Evolutionary conservation across 2,113 vertebrate genomes (phyloP).

Genomic region (Halcyon senegalensis): DNA sequence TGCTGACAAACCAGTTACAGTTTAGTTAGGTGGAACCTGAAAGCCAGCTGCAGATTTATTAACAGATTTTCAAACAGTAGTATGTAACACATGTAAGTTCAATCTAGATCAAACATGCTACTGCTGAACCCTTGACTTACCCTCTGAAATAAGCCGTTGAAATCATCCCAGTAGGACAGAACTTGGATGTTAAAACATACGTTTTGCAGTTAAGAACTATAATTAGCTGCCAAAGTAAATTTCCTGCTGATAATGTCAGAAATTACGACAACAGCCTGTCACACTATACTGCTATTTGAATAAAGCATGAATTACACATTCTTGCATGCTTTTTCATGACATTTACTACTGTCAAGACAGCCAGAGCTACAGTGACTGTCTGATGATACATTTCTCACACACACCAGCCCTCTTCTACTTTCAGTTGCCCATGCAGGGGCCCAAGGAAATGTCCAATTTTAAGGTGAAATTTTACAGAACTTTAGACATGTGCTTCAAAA

Average conservation of each 20-base stretch:
- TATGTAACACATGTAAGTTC: neutral
- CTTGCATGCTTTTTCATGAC: neutral
- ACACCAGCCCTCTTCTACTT: neutral
- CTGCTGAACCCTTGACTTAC: conserved; percentile 24
- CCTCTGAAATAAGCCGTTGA: conserved; percentile 32
- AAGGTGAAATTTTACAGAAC: neutral
- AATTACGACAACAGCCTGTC: neutral
- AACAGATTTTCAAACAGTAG: neutral
- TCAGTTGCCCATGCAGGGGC: neutral
- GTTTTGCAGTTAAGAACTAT: conserved; percentile 38
- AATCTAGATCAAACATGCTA: conserved; percentile 19
- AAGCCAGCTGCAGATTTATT: conserved; percentile 7
- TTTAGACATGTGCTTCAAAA: neutral
- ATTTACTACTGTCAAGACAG: neutral
- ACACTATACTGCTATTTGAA: neutral
- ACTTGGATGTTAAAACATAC: conserved; percentile 14
- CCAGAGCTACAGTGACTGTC: neutral
- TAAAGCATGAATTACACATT: neutral
- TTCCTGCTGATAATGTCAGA: neutral
- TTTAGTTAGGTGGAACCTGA: neutral
- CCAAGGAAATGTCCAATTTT: neutral
- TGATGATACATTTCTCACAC: neutral
- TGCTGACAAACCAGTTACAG: neutral
- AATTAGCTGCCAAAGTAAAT: neutral
- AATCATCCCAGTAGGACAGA: conserved; percentile 43